Evolutionary conservation across 1,140 invertebrate genomes (phyloP).

Genomic region (Vanessa tameamea): DNA sequence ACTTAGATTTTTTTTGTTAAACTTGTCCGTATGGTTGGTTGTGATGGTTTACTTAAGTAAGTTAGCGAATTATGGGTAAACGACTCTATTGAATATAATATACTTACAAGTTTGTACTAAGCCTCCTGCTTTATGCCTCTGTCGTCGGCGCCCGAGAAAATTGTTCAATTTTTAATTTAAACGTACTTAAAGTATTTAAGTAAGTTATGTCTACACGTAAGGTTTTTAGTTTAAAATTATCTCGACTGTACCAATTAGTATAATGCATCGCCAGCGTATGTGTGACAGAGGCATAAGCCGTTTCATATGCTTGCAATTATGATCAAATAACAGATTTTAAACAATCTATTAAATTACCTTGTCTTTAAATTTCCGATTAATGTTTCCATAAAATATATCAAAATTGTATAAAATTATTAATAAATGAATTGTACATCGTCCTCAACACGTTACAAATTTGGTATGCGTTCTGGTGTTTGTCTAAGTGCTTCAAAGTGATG

Average conservation of each 20-base stretch:
- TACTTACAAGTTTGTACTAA: conserved; percentile 69
- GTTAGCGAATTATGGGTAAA: conserved; percentile 72
- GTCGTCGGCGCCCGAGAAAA: conserved; percentile 38
- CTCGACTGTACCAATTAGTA: conserved; percentile 46
- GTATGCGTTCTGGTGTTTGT: conserved; percentile 29
- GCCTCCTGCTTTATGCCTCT: conserved; percentile 41
- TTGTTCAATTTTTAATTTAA: conserved; percentile 49
- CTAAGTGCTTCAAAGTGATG: conserved; percentile 21
- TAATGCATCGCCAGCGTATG: conserved; percentile 32
- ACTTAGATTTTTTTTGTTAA: conserved; percentile 64
- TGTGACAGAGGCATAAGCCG: conserved; percentile 44
- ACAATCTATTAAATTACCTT: conserved; percentile 25
- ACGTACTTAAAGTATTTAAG: conserved; percentile 61
- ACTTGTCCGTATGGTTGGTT: conserved; percentile 79
- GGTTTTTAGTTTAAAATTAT: conserved; percentile 38
- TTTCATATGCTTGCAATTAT: conserved; percentile 66
- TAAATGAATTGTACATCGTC: conserved; percentile 32
- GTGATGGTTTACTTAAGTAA: conserved; percentile 81
- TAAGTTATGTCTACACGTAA: conserved; percentile 30
- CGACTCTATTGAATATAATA: conserved; percentile 61
- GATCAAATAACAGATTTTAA: conserved; percentile 55
- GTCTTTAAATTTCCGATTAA: conserved; percentile 31
- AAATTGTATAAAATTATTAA: conserved; percentile 37
- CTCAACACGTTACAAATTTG: conserved; percentile 25
- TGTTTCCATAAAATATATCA: conserved; percentile 32